Evolutionary conservation across 1,140 invertebrate genomes (phyloP).

Genomic region (Trachymyrmex septentrionalis): DNA sequence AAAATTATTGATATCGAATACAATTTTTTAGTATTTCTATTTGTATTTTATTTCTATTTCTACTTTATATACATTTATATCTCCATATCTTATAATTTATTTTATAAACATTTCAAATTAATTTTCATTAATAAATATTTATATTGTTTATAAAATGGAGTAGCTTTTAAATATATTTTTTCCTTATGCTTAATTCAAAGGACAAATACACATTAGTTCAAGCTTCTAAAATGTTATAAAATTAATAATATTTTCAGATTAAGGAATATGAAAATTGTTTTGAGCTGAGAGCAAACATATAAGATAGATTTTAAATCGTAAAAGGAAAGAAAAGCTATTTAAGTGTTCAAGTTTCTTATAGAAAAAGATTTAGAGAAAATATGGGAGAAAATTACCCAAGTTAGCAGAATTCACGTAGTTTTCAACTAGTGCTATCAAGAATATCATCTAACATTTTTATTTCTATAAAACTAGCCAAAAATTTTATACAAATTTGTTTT

Average conservation of each 20-base stretch:
- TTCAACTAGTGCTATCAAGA: neutral
- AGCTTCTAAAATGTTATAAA: neutral
- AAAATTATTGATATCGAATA: neutral
- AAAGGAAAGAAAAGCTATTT: slow-evolving; percentile 32
- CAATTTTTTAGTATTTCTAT: neutral
- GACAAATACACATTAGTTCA: neutral
- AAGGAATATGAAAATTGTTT: neutral
- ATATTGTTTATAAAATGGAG: neutral
- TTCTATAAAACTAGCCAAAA: slow-evolving; percentile 4
- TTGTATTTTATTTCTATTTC: neutral
- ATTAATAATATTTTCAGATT: slow-evolving; percentile 14
- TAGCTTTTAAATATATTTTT: slow-evolving; percentile 1
- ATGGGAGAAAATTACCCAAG: slow-evolving; percentile 36
- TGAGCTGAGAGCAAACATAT: neutral
- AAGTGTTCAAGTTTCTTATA: slow-evolving; percentile 27
- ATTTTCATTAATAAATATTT: neutral
- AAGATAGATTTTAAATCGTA: slow-evolving; percentile 34
- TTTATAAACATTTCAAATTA: neutral
- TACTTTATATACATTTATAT: slow-evolving; percentile 10
- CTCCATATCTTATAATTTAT: neutral
- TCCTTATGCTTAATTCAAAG: neutral
- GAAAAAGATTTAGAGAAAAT: slow-evolving; percentile 22
- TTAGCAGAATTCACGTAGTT: slow-evolving; percentile 48
- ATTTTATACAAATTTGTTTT: slow-evolving; percentile 23
- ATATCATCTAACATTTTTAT: slow-evolving; percentile 25